Percentiles rank a stretch among this genome's conserved stretches.
Conservation (phyloP, 37 sponge, comb jelly and placozoan genomes). For the Cladorhizidae sp. region DNA sequence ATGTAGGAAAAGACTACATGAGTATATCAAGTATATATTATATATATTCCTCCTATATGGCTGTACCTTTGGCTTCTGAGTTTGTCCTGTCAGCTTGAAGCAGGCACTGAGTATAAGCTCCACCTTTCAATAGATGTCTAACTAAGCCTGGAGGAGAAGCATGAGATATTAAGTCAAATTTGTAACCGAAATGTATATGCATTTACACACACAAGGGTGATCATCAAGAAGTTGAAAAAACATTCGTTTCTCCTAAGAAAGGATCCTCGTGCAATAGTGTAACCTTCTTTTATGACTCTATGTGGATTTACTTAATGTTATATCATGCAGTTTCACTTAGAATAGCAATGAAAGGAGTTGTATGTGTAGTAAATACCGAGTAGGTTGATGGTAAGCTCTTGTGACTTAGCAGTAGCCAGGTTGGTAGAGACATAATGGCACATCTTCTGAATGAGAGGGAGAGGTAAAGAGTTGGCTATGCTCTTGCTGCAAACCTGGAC, state of each 20-base stretch:
- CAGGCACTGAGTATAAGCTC: constrained; percentile 41
- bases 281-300: no score
- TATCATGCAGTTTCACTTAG: no score
- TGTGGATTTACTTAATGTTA: no score
- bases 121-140: constrained; percentile 25
- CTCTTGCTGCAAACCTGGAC: constrained; percentile 41
- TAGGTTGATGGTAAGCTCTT: constrained; percentile 45
- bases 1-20: no score
- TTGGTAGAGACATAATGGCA: constrained; percentile 30
- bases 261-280: no score
- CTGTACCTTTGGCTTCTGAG: constrained; percentile 56
- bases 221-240: no score
- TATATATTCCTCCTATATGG: no score
- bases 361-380: constrained; percentile 26
- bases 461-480: constrained; percentile 29
- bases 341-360: neutral
- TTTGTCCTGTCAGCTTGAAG: constrained; percentile 45
- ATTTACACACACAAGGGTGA: no score
- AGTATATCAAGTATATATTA: neutral
- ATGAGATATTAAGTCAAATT: neutral
- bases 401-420: constrained; percentile 47
- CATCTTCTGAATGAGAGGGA: constrained; percentile 30
- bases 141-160: constrained; percentile 31
- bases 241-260: no score
- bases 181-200: no score